Evolutionary conservation across 2,797 vertebrate species (phyloP).

Genomic region (Tapera naevia): DNA sequence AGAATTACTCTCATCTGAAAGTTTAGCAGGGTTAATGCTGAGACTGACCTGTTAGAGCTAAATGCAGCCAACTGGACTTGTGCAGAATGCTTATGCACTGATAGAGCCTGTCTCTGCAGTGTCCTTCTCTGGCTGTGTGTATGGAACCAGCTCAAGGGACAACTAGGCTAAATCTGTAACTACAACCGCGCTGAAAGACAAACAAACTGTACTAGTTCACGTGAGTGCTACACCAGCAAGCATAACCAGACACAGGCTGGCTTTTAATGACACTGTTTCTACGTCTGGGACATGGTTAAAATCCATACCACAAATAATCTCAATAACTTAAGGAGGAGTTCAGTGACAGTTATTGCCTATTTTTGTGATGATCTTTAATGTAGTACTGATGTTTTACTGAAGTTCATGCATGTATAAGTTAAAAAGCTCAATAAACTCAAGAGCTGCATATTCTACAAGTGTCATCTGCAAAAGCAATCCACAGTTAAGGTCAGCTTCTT

Average conservation of each 20-base stretch:
- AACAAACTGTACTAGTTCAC: neutral
- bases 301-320: neutral
- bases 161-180: neutral
- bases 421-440: neutral
- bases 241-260: neutral
- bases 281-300: neutral
- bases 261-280: neutral
- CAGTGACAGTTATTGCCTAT: neutral
- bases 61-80: neutral
- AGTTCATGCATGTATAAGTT: neutral
- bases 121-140: neutral
- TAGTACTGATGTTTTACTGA: neutral
- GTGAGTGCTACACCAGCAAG: neutral
- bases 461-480: neutral
- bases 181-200: rapidly evolving
- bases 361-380: neutral
- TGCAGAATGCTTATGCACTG: neutral
- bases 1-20: neutral
- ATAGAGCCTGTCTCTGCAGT: neutral
- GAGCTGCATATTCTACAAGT: neutral
- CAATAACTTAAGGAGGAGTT: neutral
- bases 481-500: neutral
- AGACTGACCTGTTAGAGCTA: neutral
- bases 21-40: neutral
- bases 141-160: neutral